Base-by-base conservation (phyloP, 2,888 invertebrate genomes). In the Heliconius charithonia region DNA sequence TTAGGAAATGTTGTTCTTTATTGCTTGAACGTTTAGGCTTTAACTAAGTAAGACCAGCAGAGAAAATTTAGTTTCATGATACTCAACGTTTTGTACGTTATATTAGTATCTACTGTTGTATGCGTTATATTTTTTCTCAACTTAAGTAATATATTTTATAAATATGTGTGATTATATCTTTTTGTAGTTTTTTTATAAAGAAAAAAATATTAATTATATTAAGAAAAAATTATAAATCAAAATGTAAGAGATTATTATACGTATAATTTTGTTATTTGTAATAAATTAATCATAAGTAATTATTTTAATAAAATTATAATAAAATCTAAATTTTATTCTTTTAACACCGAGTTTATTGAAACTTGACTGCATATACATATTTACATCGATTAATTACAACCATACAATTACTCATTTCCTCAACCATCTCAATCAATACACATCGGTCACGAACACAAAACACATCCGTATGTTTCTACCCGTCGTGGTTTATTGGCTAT, bases 401-500 rank as follows among this genome's bases (percentile, higher is more conserved):
- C 16, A 19, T 45, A 45, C 6, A 45, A 45, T 45, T 19, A 45
- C 19, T 56, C 3, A 62, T 25, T 19, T 25, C 59, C 25, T 62
- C 59, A 62, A 37, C 4, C 12, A 37, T 16, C 13, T 4, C 27
- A 69, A 63, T 32, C 3, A 74, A 71, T 56, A 12, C n/a, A 29
- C 51, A 77, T 81, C 67, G 79, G 70, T 73, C 37, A 9, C 71
- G 76, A 25, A 7, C 81, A 32, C 16, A 83, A 84, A 80, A 73
- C 3, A 0, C 0, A 1, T 10, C 83, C 88, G 89, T 92, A 80
- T 89, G 86, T 90, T 89, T 86, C 78, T 25, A 81, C 79, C 45
- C 83, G 84, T 81, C 85, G 92, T 92, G 90, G 88, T 90, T 91
- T 93, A 92, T 92, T 90, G 90, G 87, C 86, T 82, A 85, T 86